Conservation (phyloP, 2,113 vertebrate genomes). For the Prolemur simus region DNA sequence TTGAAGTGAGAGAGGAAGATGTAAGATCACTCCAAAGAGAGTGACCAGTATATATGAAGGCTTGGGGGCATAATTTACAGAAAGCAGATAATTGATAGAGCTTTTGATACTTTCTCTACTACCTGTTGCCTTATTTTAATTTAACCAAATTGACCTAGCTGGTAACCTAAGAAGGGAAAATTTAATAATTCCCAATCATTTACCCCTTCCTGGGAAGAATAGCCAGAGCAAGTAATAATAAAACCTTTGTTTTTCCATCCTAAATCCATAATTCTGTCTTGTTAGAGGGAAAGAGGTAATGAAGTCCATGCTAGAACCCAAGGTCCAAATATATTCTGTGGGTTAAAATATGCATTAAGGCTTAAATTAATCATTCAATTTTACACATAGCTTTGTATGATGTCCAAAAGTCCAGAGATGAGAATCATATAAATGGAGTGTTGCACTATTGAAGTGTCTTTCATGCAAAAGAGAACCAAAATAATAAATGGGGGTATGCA, state of each 20-base stretch:
- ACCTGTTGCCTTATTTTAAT: neutral
- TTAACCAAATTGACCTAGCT: neutral
- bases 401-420: neutral
- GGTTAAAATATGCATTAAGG: neutral
- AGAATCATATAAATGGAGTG: neutral
- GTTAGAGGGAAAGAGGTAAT: neutral
- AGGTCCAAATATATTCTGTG: constrained; percentile 1
- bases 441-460: neutral
- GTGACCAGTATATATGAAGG: neutral
- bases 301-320: neutral
- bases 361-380: neutral
- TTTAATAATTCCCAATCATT: neutral
- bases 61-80: neutral
- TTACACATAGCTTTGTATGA: neutral
- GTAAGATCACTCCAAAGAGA: neutral
- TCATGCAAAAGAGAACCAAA: constrained; percentile 17
- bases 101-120: neutral
- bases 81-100: neutral
- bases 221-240: neutral
- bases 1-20: neutral
- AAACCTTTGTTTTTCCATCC: neutral
- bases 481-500: constrained; percentile 4
- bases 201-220: neutral
- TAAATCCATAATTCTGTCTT: neutral
- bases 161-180: neutral